phyloP scores from a whole-genome alignment of 2,888 invertebrate species.

The Nysson spinosus region DNA sequence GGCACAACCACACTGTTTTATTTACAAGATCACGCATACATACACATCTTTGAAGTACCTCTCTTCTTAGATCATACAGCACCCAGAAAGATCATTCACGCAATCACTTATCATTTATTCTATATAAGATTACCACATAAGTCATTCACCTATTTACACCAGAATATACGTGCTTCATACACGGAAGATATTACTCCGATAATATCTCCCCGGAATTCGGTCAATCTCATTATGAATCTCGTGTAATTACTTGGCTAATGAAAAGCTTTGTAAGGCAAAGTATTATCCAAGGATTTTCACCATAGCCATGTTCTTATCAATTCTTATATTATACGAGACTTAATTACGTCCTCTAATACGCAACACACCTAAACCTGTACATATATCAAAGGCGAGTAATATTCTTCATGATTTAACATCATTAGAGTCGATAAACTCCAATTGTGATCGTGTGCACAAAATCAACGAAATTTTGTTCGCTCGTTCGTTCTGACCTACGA shows the following conservation, averaged over 20 bases:
- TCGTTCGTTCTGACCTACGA: too few relatives aligned
- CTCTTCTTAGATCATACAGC: constrained; percentile 42
- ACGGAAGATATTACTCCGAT: constrained; percentile 38
- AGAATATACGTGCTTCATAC: constrained; percentile 48
- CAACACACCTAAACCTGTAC: constrained; percentile 49
- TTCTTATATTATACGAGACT: too few relatives aligned
- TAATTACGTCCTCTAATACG: too few relatives aligned
- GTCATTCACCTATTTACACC: constrained; percentile 70
- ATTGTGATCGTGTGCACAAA: too few relatives aligned
- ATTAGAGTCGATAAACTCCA: too few relatives aligned
- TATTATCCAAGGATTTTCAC: constrained; percentile 28
- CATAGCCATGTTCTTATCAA: constrained; percentile 26
- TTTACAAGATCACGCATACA: constrained; percentile 56
- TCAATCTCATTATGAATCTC: constrained; percentile 43
- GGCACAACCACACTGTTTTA: constrained; percentile 56
- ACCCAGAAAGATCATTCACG: constrained; percentile 51
- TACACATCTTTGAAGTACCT: constrained; percentile 25
- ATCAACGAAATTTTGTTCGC: too few relatives aligned
- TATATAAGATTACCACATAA: constrained; percentile 51
- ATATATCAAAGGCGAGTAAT: too few relatives aligned
- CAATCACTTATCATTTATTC: constrained; percentile 47
- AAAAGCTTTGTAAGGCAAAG: constrained; percentile 33
- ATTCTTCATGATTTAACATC: too few relatives aligned
- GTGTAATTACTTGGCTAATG: constrained; percentile 38
- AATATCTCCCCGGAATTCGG: constrained; percentile 34